A percentile compares a stretch with the other conserved stretches of the same genome.
phyloP scores from a whole-genome alignment of 2,888 invertebrate genomes.

The Physocephala rufipes region DNA sequence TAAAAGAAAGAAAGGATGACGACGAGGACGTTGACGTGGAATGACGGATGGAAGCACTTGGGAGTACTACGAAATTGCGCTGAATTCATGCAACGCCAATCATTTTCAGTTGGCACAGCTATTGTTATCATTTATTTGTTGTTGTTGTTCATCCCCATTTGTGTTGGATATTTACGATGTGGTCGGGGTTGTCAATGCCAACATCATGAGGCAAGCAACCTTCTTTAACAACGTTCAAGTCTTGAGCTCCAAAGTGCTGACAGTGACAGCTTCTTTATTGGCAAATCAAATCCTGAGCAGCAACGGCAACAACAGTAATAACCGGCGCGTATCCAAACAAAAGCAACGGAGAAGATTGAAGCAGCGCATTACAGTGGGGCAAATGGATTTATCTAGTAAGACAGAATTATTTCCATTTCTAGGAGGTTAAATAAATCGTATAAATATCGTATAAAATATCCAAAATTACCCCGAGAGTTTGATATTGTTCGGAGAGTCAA shows the following conservation, averaged over 20 bases:
- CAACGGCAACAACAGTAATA: slow-evolving; percentile 12
- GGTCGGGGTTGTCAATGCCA: slow-evolving; percentile 23
- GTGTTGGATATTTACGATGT: slow-evolving; percentile 23
- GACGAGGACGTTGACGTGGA: too few relatives aligned
- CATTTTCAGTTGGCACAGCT: background rate
- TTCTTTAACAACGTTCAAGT: slow-evolving; percentile 27
- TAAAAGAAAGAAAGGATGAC: slow-evolving; percentile 31
- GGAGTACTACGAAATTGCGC: slow-evolving; percentile 41
- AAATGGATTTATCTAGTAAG: too few relatives aligned
- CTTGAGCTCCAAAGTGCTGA: slow-evolving; percentile 55
- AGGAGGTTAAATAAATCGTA: too few relatives aligned
- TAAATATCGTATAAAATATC: too few relatives aligned
- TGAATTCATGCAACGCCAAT: slow-evolving; percentile 29
- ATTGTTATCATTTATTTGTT: slow-evolving; percentile 10
- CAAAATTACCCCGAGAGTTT: too few relatives aligned
- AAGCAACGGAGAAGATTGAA: background rate
- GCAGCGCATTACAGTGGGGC: too few relatives aligned
- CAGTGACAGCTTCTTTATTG: slow-evolving; percentile 61
- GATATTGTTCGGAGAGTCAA: too few relatives aligned
- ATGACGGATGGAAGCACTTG: slow-evolving; percentile 26
- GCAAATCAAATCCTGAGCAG: slow-evolving; percentile 58
- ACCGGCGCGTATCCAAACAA: background rate
- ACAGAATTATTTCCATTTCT: too few relatives aligned
- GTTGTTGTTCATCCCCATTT: slow-evolving; percentile 15
- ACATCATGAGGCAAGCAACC: slow-evolving; percentile 24